Conservation (phyloP, 2,113 vertebrate species). For the Barbus barbus region DNA sequence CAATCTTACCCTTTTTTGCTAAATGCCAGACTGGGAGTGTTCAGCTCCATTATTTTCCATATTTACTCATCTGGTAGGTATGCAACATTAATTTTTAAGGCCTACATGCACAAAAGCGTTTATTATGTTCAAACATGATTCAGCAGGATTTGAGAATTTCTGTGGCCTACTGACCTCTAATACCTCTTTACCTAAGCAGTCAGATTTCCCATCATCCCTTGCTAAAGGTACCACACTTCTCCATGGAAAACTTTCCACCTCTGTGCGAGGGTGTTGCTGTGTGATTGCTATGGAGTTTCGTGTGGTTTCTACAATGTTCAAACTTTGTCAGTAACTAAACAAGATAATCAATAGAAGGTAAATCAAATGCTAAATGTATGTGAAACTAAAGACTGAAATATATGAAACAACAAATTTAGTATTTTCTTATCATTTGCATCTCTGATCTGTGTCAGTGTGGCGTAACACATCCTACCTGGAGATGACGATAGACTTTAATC, state of each 20-base stretch:
- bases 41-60: background rate
- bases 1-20: constrained; percentile 5
- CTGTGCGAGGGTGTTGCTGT: too few species aligned
- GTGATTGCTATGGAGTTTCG: background rate
- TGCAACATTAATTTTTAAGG: background rate
- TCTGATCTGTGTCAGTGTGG: background rate
- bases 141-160: background rate
- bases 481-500: background rate
- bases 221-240: background rate
- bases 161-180: constrained; percentile 36
- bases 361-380: background rate
- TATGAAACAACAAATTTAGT: too few species aligned
- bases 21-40: constrained; percentile 18
- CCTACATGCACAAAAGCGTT: background rate
- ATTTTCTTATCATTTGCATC: background rate
- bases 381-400: background rate
- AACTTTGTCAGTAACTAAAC: background rate
- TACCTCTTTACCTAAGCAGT: too few species aligned
- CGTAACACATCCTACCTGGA: background rate
- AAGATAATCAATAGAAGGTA: too few species aligned
- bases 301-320: background rate
- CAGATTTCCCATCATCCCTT: background rate
- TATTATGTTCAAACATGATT: background rate
- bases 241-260: background rate
- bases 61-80: constrained; percentile 5